Base-by-base conservation (phyloP, 2,797 vertebrate genomes). In the Mergus octosetaceus region DNA sequence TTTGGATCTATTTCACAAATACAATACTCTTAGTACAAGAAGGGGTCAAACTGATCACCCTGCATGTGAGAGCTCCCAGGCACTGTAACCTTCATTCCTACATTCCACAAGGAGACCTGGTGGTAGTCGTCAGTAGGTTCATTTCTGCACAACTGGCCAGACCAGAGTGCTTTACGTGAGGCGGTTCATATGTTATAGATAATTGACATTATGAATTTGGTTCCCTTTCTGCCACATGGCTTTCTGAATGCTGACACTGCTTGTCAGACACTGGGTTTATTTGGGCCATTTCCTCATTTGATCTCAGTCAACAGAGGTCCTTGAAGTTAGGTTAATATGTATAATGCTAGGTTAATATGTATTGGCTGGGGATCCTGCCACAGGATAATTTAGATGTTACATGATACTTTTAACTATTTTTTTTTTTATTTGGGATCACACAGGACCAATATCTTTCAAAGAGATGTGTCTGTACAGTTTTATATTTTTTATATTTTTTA, bases 191-290 rank as follows among this genome's bases (percentile, higher is more conserved):
- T 0, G 0, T 60, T 73, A 13, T 38, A 56, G 36, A n/a, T 47
- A 89, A 61, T 13, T 9, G 18, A 34, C 1, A 17, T 78, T 75
- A n/a, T 5, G 6, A 85, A 85, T 80, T 83, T 39, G 2, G 0
- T 83, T 92, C 34, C 28, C 10, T 28, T 92, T 92, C 51, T 83
- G 34, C 9, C 76, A 62, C 3, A 2, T 77, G 62, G 34, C 16
- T 77, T 82, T 85, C 69, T 71, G 54, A 90, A 87, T 51, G 10
- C 61, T 83, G 75, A 39, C 15, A 18, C 11, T 34, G 20, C 38
- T 95, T 93, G 83, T 94, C 69, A 62, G 66, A 84, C 6, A 53
- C 53, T 21, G 45, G 32, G n/a, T 39, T 84, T 85, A 57, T 75
- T 57, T 61, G 45, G 34, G 19, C 49, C 32, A 21, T 43, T 6